Percentiles rank a stretch among this genome's conserved stretches.
Evolutionary conservation across 2,113 vertebrate genomes (phyloP).

Genomic region (Garra rufa): DNA sequence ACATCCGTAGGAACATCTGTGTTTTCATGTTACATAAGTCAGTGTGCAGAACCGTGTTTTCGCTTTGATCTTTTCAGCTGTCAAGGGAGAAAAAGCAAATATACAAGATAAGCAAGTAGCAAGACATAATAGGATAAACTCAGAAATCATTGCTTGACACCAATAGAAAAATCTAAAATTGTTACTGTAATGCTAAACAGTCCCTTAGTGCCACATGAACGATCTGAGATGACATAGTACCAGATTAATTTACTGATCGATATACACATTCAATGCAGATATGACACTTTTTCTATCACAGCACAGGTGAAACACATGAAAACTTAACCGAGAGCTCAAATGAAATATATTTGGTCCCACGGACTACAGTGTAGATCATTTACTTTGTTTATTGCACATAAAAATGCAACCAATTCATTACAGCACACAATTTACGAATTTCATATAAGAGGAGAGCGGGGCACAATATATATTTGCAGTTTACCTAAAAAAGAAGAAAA

Average conservation of each 20-base stretch:
- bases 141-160: slow-evolving; percentile 13
- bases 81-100: slow-evolving; percentile 39
- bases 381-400: too few species aligned
- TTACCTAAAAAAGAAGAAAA: too few species aligned
- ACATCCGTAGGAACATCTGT: slow-evolving; percentile 50
- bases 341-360: too few species aligned
- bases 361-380: too few species aligned
- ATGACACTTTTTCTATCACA: background rate
- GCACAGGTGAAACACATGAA: background rate
- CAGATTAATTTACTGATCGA: background rate
- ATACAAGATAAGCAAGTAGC: slow-evolving; percentile 24
- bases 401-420: too few species aligned
- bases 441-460: too few species aligned
- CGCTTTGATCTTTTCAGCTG: slow-evolving; percentile 37
- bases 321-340: background rate
- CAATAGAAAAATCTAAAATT: background rate
- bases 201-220: background rate
- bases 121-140: slow-evolving; percentile 16
- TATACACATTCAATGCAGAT: background rate
- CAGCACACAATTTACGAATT: too few species aligned
- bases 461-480: too few species aligned
- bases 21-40: slow-evolving; percentile 49
- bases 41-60: slow-evolving; percentile 26
- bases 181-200: background rate
- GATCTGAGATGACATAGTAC: background rate